Evolutionary conservation across 2,797 vertebrate genomes (phyloP).

Genomic region (Thamnophis elegans): DNA sequence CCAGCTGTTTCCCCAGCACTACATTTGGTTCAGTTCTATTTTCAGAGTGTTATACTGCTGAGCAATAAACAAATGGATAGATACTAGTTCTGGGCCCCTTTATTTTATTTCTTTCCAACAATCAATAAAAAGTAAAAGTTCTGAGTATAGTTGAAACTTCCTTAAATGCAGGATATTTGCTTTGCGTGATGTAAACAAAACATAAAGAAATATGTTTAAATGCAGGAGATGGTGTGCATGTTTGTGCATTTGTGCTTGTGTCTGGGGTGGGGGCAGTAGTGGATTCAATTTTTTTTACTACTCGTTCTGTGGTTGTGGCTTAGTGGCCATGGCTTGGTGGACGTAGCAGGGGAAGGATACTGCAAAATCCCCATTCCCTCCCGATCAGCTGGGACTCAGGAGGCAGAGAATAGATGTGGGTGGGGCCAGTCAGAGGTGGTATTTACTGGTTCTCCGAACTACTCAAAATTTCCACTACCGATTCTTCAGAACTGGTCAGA

Average conservation of each 20-base stretch:
- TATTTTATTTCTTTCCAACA: not conserved
- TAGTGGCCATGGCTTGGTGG: too few relatives aligned
- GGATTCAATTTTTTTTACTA: too few relatives aligned
- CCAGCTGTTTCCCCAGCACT: not conserved
- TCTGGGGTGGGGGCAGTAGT: not conserved
- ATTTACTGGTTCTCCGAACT: too few relatives aligned
- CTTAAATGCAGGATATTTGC: rapidly evolving
- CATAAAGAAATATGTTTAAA: not conserved
- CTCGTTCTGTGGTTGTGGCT: too few relatives aligned
- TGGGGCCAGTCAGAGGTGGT: too few relatives aligned
- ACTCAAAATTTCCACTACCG: too few relatives aligned
- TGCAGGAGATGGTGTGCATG: not conserved
- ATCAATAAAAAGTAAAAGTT: not conserved
- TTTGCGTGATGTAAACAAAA: not conserved
- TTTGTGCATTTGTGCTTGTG: not conserved
- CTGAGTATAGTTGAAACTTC: constrained; percentile 20
- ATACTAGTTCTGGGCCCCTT: not conserved
- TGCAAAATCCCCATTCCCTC: too few relatives aligned
- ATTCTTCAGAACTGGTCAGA: too few relatives aligned
- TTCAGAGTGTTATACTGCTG: not conserved
- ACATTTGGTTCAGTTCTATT: not conserved
- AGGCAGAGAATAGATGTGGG: too few relatives aligned
- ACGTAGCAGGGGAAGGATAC: too few relatives aligned
- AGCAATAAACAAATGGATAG: not conserved
- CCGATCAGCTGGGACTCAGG: too few relatives aligned